Conservation (phyloP, 2,113 vertebrate species). For the Bubo bubo region DNA sequence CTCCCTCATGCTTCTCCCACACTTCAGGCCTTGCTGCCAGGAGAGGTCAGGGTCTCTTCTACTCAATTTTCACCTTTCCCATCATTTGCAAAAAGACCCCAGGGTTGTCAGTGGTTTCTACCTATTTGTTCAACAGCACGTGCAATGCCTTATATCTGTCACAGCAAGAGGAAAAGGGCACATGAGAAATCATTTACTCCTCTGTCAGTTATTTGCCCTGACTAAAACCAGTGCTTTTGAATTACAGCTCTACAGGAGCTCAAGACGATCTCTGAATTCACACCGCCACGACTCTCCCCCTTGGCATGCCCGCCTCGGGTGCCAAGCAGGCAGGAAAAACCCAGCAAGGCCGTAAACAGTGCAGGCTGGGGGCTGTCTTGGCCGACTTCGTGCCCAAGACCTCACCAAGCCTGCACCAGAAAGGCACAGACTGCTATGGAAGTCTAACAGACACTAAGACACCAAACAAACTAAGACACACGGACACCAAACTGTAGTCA, state of each 20-base stretch:
- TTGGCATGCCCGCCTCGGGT: rapidly evolving
- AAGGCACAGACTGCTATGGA: rapidly evolving
- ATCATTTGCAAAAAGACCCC: not conserved
- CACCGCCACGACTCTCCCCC: not conserved
- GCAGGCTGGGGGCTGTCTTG: too few relatives aligned
- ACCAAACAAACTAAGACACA: too few relatives aligned
- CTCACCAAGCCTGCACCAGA: not conserved
- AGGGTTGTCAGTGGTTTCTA: not conserved
- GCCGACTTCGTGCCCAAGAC: not conserved
- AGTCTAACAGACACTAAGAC: not conserved
- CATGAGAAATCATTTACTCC: not conserved
- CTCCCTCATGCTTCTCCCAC: not conserved
- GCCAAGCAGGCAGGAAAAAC: not conserved
- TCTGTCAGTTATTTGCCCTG: too few relatives aligned
- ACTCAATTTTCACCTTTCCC: not conserved
- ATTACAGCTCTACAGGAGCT: not conserved
- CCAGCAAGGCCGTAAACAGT: not conserved
- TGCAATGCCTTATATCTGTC: not conserved
- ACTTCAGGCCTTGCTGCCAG: not conserved
- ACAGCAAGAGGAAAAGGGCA: not conserved
- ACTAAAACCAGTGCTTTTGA: too few relatives aligned
- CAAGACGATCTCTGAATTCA: not conserved
- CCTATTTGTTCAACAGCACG: not conserved
- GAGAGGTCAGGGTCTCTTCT: not conserved
- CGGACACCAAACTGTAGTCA: rapidly evolving